Evolutionary conservation across 30 jellyfish, hydroid and myxozoan genomes (phyloP).

Genomic region (Nemopilema nomurai): DNA sequence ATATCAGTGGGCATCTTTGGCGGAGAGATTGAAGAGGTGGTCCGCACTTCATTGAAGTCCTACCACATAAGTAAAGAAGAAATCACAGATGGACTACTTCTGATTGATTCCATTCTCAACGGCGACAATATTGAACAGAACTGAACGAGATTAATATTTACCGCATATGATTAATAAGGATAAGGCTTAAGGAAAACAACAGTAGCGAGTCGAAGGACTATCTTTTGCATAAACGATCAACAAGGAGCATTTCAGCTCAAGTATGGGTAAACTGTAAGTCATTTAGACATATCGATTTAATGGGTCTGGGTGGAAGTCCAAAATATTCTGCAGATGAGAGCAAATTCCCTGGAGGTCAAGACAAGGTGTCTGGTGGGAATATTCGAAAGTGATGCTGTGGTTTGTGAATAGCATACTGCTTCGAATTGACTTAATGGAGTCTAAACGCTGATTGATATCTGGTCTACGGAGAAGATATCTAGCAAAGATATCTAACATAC

Average conservation of each 20-base stretch:
- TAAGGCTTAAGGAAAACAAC: constrained; percentile 26
- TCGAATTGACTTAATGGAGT: neutral
- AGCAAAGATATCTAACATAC: no score
- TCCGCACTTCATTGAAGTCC: neutral
- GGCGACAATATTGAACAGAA: constrained; percentile 34
- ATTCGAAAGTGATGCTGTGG: neutral
- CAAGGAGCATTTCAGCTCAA: constrained; percentile 6
- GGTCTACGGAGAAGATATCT: neutral
- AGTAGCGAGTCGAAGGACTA: constrained; percentile 10
- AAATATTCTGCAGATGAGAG: neutral
- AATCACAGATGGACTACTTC: constrained; percentile 10
- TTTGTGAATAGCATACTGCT: neutral
- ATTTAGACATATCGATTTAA: neutral
- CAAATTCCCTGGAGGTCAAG: neutral
- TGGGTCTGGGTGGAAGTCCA: neutral
- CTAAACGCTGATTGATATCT: neutral
- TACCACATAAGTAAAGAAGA: constrained; percentile 1
- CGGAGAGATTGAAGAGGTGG: neutral
- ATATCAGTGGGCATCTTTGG: no score
- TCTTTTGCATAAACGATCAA: constrained; percentile 10
- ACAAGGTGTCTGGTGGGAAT: neutral
- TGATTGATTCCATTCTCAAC: constrained; percentile 19
- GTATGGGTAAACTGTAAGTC: neutral
- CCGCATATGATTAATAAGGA: constrained; percentile 30
- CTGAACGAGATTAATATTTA: constrained; percentile 29